Base-by-base conservation (phyloP, 2,888 invertebrate species). In the Nomada fabriciana region DNA sequence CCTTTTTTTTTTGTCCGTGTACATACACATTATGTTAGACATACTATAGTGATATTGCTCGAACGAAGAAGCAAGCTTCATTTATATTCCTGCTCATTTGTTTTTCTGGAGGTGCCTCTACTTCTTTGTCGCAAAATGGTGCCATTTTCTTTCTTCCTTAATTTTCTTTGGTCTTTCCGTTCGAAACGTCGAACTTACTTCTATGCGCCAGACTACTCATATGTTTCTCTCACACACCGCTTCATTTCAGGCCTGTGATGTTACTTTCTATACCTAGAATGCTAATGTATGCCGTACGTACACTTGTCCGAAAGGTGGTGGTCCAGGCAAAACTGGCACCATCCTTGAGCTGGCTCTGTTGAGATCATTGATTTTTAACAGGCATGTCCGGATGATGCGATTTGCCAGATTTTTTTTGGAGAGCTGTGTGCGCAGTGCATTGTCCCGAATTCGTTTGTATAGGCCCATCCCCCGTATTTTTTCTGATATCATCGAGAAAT, bases 231-330 rank as follows among this genome's bases (percentile, higher is more conserved):
- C 61, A 71, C 36, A 52, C 52, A 72, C 42, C 20, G 36, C 63
- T 75, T 65, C 63, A 75, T 75, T 78, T 55, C 57, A 74, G 78
- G 60, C 50, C 42, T 42, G 50, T n/a, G 25, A 52, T 75, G 36
- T 36, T 36, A 75, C 55, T 68, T 64, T 53, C 25, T 53, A 36
- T 61, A 47, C 25, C 65, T 52, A 57, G 11, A 57, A 20, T 61
- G 18, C 42, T 78, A 69, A 63, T 42, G n/a, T 47, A 47, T 67
- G 20, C 43, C 36, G n/a, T 68, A 23, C n/a, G n/a, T 53, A n/a
- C 53, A 67, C 23, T n/a, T 47, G 59, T 65, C 60, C 15, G 47
- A 13, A 47, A 47, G 43, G 43, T 42, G 59, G 18, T 57, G 63
- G 63, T 79, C 20, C 78, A 68, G 25, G 50, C 9, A 29, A 69